Conservation (phyloP, 2,113 vertebrate species). For the Macaca mulatta region DNA sequence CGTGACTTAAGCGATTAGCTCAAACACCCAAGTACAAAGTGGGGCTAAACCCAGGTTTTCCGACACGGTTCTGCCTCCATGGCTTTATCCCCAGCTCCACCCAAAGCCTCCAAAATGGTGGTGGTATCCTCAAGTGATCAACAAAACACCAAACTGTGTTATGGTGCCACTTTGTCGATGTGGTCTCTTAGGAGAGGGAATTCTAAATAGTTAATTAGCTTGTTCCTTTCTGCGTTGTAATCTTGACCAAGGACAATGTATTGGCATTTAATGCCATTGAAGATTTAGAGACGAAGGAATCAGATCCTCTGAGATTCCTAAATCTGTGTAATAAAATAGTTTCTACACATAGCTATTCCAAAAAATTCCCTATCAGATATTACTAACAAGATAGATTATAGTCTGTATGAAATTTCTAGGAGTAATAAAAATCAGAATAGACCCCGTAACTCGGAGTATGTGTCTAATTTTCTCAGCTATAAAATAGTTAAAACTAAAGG, state of each 20-base stretch:
- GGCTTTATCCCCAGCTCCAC: neutral
- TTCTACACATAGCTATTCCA: neutral
- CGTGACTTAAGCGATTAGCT: neutral
- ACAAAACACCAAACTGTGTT: neutral
- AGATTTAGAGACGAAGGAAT: neutral
- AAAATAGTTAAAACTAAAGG: slow-evolving; percentile 1
- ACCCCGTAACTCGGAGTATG: neutral
- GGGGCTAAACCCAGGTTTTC: neutral
- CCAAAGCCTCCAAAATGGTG: neutral
- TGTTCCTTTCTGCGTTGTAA: neutral
- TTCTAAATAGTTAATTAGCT: neutral
- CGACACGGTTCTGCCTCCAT: neutral
- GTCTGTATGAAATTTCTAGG: neutral
- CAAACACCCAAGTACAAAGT: neutral
- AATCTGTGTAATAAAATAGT: neutral
- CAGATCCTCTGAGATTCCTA: neutral
- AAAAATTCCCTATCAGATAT: neutral
- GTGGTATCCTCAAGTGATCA: neutral
- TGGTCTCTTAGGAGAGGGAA: neutral
- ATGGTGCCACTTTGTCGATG: neutral
- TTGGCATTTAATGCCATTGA: neutral
- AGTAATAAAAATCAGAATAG: neutral
- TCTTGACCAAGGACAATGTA: neutral
- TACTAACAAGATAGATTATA: neutral
- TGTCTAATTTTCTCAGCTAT: neutral